A percentile compares a stretch with the other conserved stretches of the same genome.
Evolutionary conservation across 2,113 vertebrate species (phyloP).

Genomic region (Raja brachyura): DNA sequence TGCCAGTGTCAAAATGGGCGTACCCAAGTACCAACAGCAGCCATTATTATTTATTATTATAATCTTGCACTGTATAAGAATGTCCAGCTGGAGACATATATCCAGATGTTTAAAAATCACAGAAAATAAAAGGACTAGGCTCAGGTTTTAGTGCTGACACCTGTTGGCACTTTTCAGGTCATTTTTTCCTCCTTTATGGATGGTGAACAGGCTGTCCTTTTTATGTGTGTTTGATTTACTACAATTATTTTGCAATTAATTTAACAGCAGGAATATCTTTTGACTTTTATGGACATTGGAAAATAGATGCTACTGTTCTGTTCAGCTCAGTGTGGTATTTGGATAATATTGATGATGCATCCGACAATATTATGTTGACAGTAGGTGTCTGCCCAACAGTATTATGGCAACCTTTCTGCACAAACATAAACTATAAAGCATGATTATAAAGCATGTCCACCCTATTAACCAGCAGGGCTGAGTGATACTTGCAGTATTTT

Average conservation of each 20-base stretch:
- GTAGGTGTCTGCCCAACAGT: neutral
- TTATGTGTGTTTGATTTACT: neutral
- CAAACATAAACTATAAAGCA: neutral
- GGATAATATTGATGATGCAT: too few relatives aligned
- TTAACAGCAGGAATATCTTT: neutral
- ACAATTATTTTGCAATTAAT: neutral
- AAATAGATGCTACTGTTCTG: too few relatives aligned
- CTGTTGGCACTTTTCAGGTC: neutral
- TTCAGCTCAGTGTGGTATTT: neutral
- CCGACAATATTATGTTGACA: neutral
- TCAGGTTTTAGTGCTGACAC: neutral
- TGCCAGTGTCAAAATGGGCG: too few relatives aligned
- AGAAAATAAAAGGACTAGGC: neutral
- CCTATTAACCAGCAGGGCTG: neutral
- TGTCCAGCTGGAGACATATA: neutral
- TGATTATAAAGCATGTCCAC: neutral
- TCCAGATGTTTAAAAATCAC: neutral
- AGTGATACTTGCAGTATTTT: neutral
- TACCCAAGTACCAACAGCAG: too few relatives aligned
- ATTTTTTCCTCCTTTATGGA: neutral
- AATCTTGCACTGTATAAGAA: neutral
- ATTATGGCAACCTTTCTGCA: neutral
- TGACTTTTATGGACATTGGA: neutral
- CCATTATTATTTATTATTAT: too few relatives aligned
- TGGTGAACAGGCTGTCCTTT: neutral